These are phyloP conservation scores for Luscinia megarhynchos DNA, from an alignment of 2,797 vertebrate genomes.

Conservation along the genomic window DNA sequence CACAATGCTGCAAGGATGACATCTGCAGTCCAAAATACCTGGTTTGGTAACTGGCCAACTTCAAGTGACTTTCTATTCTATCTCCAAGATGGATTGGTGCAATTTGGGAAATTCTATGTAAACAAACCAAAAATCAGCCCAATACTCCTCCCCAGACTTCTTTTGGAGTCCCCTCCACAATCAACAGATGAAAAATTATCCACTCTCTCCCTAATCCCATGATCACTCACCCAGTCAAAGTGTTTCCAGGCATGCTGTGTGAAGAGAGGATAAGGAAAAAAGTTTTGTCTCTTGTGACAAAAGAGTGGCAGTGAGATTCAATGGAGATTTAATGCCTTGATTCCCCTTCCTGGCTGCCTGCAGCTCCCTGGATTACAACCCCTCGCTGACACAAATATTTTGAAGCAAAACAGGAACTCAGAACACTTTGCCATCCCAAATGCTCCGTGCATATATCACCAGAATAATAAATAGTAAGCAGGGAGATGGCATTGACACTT, in stretches of 20 bases:
- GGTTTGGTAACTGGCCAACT: neutral
- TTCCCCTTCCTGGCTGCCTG: neutral
- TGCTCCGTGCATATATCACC: neutral
- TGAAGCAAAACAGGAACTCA: constrained; percentile 11
- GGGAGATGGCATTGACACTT: constrained; percentile 43
- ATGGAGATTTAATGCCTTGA: neutral
- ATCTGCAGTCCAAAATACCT: neutral
- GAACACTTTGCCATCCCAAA: neutral
- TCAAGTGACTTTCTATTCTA: neutral
- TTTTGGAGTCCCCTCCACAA: neutral
- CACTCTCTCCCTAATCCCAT: neutral
- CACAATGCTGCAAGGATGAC: neutral
- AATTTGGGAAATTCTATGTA: neutral
- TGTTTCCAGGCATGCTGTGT: neutral
- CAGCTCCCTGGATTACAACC: neutral
- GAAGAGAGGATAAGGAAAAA: neutral
- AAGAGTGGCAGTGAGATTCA: neutral
- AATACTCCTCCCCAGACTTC: neutral
- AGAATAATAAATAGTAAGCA: constrained; percentile 49
- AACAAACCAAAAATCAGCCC: neutral
- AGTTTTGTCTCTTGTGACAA: neutral
- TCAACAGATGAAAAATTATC: neutral
- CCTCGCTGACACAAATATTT: neutral
- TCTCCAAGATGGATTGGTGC: neutral
- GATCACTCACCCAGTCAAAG: neutral